Evolutionary conservation across 2,888 invertebrate species (phyloP), one percentile per base, ranked within the genome.

Genomic region (Morpho deidamia): DNA sequence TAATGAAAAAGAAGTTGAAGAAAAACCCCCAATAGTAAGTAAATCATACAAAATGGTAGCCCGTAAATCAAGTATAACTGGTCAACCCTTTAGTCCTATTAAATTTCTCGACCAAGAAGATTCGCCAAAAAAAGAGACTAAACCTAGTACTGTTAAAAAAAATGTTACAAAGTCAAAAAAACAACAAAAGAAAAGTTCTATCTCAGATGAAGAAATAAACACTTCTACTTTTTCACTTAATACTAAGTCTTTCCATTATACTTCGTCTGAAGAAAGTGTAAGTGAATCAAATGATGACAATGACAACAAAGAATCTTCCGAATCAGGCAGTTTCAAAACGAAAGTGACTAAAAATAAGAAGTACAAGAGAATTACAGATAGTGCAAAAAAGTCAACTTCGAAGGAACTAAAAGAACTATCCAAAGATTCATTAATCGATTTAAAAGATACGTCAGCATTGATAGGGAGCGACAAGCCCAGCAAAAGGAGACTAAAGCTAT

Each of bases 401-500:
- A 87, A 85, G 65, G 89, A 87, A 71, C 62, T 88, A 53, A 87
- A 84, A 73, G 86, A 86, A 67, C 72, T 89, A 42, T 87, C 87
- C 32, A 87, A 86, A 70, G 86, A 87, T 72, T 87, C 87, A 8
- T 66, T 87, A 11, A 71, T 81, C 55, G 86, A 88, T 67, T 69
- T 88, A 8, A 88, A 85, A 71, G 87, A 89, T 54, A 82, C 78
- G 55, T 73, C 76, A 44, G 65, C 72, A 46, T 64, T 82, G 54
- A 47, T 80, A 42, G 79, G 87, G 39, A 77, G 75, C 56, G 85
- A 85, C 61, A 86, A 87, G 68, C 83, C 83, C n/a, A 83, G 80
- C 60, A 86, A 85, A 64, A 74, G 84, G 53, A 82, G 93, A 58
- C 88, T 92, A 64, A 92, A 93, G 70, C 80, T 94, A 38, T 89